Conservation (phyloP, 2,113 vertebrate genomes). For the Podarcis cretensis region DNA sequence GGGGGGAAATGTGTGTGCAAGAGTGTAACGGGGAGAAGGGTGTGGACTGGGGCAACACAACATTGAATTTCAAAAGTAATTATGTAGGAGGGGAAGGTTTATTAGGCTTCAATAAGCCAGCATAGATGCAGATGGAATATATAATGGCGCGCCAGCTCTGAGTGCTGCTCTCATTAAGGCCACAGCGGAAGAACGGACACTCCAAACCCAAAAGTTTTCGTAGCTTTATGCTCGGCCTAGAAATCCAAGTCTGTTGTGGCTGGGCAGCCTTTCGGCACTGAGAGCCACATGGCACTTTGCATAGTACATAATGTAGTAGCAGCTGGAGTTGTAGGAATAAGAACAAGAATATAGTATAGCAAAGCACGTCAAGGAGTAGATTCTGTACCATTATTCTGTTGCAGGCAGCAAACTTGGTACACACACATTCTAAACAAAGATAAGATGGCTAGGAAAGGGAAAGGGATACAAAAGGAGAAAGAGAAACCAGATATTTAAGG, state of each 20-base stretch:
- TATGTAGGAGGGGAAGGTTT: conserved; percentile 64
- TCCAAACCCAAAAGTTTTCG: conserved; percentile 19
- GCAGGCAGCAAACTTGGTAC: too few species aligned
- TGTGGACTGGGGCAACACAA: conserved; percentile 49
- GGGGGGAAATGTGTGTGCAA: conserved; percentile 39
- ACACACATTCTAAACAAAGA: background rate
- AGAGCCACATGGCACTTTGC: background rate
- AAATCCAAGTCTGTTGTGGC: conserved; percentile 38
- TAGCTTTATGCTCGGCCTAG: background rate
- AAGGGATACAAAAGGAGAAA: background rate
- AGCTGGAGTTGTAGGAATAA: too few species aligned
- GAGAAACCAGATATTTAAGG: background rate
- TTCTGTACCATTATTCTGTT: background rate
- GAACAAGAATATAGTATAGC: too few species aligned
- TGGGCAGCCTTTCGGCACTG: background rate
- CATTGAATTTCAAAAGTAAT: conserved; percentile 63
- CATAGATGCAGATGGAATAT: conserved; percentile 44
- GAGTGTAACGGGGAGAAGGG: conserved; percentile 48
- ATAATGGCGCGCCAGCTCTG: conserved; percentile 52
- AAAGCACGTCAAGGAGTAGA: background rate
- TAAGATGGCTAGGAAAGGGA: background rate
- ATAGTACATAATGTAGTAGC: too few species aligned
- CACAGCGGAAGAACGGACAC: conserved; percentile 5
- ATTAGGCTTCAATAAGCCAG: conserved; percentile 57
- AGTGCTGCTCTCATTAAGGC: conserved; percentile 21